Conservation (phyloP, 2,888 invertebrate species). For the Plagodis dolabraria region DNA sequence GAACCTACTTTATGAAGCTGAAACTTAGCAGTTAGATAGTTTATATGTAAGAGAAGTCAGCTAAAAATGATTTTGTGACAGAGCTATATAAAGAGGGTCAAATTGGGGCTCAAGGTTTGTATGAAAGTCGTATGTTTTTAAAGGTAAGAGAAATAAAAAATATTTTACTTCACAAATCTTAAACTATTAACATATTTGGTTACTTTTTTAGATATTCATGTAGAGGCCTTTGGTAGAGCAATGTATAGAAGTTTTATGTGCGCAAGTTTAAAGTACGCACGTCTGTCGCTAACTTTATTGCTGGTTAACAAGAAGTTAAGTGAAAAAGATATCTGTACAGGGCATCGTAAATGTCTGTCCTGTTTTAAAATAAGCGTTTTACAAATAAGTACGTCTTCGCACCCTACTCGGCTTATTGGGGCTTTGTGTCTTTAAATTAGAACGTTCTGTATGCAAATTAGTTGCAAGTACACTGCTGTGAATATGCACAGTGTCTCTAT, state of each 20-base stretch:
- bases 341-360: conserved; percentile 59
- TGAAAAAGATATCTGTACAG: conserved; percentile 55
- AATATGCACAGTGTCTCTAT: conserved; percentile 14
- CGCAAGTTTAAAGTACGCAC: conserved; percentile 10
- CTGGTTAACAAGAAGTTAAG: conserved; percentile 58
- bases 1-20: no score
- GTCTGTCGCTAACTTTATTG: conserved; percentile 49
- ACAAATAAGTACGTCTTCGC: conserved; percentile 48
- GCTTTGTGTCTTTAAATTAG: conserved; percentile 20
- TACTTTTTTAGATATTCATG: no score
- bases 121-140: no score
- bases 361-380: conserved; percentile 62
- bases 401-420: conserved; percentile 30
- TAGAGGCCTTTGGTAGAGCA: no score
- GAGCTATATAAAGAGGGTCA: no score
- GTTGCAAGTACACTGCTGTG: conserved; percentile 9
- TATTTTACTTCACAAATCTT: no score
- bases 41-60: no score
- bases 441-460: conserved; percentile 11
- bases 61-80: no score
- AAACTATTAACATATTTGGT: no score
- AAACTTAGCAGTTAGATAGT: no score
- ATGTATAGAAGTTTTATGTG: not conserved
- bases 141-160: no score
- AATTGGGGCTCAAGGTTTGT: no score